Base-by-base conservation (phyloP, 1,140 invertebrate species). In the Parasteatoda tepidariorum region DNA sequence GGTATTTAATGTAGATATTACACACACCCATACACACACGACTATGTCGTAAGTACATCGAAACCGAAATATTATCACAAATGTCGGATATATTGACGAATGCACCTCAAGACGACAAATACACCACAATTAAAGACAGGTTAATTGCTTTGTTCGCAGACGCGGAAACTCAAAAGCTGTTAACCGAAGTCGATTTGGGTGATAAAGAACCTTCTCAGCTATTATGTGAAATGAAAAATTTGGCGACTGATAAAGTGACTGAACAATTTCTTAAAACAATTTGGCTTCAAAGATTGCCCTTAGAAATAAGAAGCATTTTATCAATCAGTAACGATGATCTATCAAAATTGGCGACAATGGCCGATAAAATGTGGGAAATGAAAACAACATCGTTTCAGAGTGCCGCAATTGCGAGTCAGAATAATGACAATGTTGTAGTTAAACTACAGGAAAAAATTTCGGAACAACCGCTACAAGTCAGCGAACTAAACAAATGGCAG, bases 11-110 rank as follows among this genome's bases (percentile, higher is more conserved):
- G n/a, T n/a, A n/a, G n/a, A n/a, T n/a, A n/a, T n/a, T n/a, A n/a
- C n/a, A n/a, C n/a, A n/a, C n/a, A n/a, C n/a, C n/a, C n/a, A n/a
- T n/a, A n/a, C n/a, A n/a, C n/a, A n/a, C n/a, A n/a, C n/a, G n/a
- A n/a, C n/a, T n/a, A n/a, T n/a, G n/a, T n/a, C n/a, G n/a, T n/a
- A n/a, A n/a, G n/a, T n/a, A n/a, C n/a, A 73, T 59, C 13, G 70
- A 57, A 2, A 18, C 41, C n/a, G 71, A 75, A 61, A 61, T 57
- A 15, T 33, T 75, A 31, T n/a, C 57, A 2, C 55, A 75, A 57
- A 55, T 34, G 3, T 11, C 4, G 22, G 71, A 75, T 30, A 75
- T 75, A n/a, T n/a, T n/a, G n/a, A n/a, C 31, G 3, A 54, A 54
- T 31, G 34, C 68, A 4, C 68, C 41, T 11, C 11, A 55, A 31